These are phyloP conservation scores for Phyllostomus discolor DNA, from an alignment of 2,113 vertebrate species.

Conservation along the genomic window DNA sequence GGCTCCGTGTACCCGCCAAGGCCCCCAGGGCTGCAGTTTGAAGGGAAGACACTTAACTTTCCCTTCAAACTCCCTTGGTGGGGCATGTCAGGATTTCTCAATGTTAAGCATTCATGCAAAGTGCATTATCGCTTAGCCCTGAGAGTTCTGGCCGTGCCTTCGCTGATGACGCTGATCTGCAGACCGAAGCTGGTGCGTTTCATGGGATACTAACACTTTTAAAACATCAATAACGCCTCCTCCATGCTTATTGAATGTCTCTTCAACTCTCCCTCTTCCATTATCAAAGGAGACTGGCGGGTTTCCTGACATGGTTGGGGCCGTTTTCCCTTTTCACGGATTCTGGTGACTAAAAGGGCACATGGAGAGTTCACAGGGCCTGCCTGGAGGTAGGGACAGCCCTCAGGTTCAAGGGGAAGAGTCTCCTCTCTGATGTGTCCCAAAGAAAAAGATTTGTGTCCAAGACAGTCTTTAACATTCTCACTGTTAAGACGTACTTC, in stretches of 20 bases:
- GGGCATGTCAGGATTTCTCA: conserved; percentile 57
- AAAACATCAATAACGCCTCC: conserved; percentile 68
- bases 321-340: conserved; percentile 35
- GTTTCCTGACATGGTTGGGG: conserved; percentile 40
- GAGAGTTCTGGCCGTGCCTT: conserved; percentile 32
- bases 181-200: conserved; percentile 42
- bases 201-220: conserved; percentile 64
- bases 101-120: conserved; percentile 60
- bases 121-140: conserved; percentile 74
- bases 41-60: not conserved
- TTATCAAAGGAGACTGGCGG: conserved; percentile 34
- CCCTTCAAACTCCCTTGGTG: conserved; percentile 17
- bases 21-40: conserved; percentile 28
- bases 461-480: not conserved
- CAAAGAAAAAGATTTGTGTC: not conserved
- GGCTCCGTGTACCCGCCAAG: not conserved
- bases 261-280: conserved; percentile 57
- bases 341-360: not conserved
- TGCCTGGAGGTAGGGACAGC: not conserved
- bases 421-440: not conserved
- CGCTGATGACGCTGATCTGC: conserved; percentile 46
- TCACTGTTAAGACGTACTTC: not conserved
- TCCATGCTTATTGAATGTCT: conserved; percentile 66
- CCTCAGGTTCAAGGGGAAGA: not conserved
- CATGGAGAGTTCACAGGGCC: conserved; percentile 17